Base-by-base conservation (phyloP, 1,140 invertebrate species). In the Macrostomum lignano region DNA sequence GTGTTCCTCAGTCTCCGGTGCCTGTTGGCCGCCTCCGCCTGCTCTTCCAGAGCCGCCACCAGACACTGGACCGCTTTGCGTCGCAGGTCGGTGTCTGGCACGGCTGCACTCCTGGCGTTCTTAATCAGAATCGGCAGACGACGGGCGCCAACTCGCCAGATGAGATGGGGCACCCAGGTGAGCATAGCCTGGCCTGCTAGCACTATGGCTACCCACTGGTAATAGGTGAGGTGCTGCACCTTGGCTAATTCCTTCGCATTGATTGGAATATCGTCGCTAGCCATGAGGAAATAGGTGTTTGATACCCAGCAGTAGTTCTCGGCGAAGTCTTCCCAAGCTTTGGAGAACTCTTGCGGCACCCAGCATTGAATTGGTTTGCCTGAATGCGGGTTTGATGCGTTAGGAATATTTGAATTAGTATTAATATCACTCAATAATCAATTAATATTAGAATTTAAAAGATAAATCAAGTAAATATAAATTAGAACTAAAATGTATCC, bases 351-450 rank as follows among this genome's bases (percentile, higher is more conserved):
- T 14, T 36, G 36, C 20, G 42, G 42, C 3, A 39, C 38, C 40
- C 40, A 43, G 24, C 42, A 44, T 23, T 36, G 17, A 22, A 44
- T 43, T 10, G 41, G 40, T 3, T 43, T 36, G 22, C 40, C 31
- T 40, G 19, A 28, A 28, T 28, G 15, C 19, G 19, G 13, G 13
- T 9, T 9, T 9, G 13, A 24, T 9, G 13, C 23, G 13, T 24
- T 24, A n/a, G 13, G 13, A 24, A 24, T 24, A 24, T n/a, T n/a
- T n/a, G n/a, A n/a, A n/a, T n/a, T n/a, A n/a, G n/a, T n/a, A n/a
- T n/a, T n/a, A n/a, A n/a, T n/a, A n/a, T n/a, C n/a, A n/a, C n/a
- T n/a, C n/a, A n/a, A n/a, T n/a, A n/a, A n/a, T n/a, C n/a, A n/a
- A n/a, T n/a, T n/a, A n/a, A n/a, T n/a, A n/a, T n/a, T n/a, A n/a